phyloP scores from a whole-genome alignment of 2,888 invertebrate genomes.

The Troglohyphantes excavatus region DNA sequence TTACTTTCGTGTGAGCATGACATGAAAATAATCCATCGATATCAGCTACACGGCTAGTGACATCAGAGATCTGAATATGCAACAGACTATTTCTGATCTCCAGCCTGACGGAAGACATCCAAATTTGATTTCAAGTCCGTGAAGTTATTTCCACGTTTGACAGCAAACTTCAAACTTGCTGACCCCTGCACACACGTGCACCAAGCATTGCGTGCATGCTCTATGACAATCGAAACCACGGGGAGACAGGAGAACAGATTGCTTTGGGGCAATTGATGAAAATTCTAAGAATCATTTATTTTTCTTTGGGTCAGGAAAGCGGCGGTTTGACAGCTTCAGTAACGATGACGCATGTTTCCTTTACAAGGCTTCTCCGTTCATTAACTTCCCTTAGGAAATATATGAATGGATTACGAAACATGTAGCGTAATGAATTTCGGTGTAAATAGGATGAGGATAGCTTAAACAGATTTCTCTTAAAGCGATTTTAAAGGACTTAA shows the following conservation, averaged over 20 bases:
- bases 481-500: neutral
- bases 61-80: too few species aligned
- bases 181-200: conserved; percentile 16
- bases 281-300: conserved; percentile 56
- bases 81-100: too few species aligned
- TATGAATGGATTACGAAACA: neutral
- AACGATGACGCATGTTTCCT: conserved; percentile 29
- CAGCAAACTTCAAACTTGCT: neutral
- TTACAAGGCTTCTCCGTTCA: conserved; percentile 6
- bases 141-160: conserved; percentile 15
- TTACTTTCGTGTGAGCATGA: too few species aligned
- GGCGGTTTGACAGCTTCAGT: conserved; percentile 34
- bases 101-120: neutral
- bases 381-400: conserved; percentile 3
- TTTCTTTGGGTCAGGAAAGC: conserved; percentile 33
- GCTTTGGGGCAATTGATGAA: conserved; percentile 25
- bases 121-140: neutral
- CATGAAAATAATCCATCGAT: too few species aligned
- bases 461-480: conserved; percentile 1
- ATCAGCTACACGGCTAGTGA: neutral
- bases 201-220: conserved; percentile 12
- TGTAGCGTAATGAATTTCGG: conserved; percentile 1
- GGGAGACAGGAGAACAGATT: conserved; percentile 11
- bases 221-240: conserved; percentile 39
- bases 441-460: neutral